Conservation (phyloP, 2,797 vertebrate genomes). For the Sciaenops ocellatus region DNA sequence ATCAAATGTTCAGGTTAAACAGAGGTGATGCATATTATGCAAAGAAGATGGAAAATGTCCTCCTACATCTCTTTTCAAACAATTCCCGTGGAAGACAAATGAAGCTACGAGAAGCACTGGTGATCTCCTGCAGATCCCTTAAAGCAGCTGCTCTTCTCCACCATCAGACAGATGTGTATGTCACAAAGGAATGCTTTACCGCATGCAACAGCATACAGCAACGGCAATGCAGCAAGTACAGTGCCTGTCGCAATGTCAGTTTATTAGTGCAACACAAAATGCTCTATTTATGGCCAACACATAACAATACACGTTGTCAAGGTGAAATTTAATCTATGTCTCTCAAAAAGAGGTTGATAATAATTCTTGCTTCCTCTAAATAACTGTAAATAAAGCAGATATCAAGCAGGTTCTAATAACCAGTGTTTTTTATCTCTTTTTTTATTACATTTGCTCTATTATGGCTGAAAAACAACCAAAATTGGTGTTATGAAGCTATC, state of each 20-base stretch:
- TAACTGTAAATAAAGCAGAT: not conserved
- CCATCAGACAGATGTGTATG: slow-evolving; percentile 51
- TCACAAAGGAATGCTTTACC: slow-evolving; percentile 58
- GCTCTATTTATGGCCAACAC: not conserved
- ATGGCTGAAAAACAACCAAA: slow-evolving; percentile 1
- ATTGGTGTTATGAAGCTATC: not conserved
- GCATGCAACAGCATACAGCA: slow-evolving; percentile 19
- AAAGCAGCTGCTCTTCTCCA: slow-evolving; percentile 49
- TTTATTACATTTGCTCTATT: slow-evolving; percentile 1
- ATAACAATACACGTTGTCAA: not conserved
- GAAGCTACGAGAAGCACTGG: slow-evolving; percentile 15
- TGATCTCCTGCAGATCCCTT: slow-evolving; percentile 35
- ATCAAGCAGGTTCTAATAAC: not conserved
- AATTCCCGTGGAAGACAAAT: slow-evolving; percentile 36
- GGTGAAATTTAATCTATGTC: slow-evolving; percentile 1
- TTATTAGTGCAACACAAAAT: slow-evolving; percentile 13
- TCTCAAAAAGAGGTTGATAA: not conserved
- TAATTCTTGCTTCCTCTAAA: not conserved
- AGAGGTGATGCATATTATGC: slow-evolving; percentile 14
- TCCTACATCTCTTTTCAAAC: slow-evolving; percentile 42
- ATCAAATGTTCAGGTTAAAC: slow-evolving; percentile 3
- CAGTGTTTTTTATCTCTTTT: not conserved
- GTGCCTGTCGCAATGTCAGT: slow-evolving; percentile 28
- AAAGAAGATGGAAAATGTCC: slow-evolving; percentile 32
- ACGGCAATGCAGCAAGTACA: slow-evolving; percentile 10